Conservation (phyloP, 2,797 vertebrate genomes). For the Thunnus albacares region DNA sequence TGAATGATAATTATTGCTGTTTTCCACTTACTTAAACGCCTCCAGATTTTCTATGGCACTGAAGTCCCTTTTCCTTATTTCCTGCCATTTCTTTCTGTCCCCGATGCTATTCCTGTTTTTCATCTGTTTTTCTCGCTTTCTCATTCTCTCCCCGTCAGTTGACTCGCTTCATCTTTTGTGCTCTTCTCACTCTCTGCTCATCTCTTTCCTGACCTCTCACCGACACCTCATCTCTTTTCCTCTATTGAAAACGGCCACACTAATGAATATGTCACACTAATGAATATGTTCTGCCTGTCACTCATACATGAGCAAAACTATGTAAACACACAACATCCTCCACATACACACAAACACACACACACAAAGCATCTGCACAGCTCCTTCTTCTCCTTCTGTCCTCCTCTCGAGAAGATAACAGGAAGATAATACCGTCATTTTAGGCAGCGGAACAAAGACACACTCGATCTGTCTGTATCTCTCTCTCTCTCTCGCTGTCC, state of each 20-base stretch:
- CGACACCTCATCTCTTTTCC: constrained; percentile 43
- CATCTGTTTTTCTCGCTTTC: background rate
- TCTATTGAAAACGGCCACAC: constrained; percentile 36
- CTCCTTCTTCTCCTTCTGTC: constrained; percentile 11
- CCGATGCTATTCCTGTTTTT: background rate
- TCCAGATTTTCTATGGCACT: too few relatives aligned
- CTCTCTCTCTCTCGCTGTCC: constrained; percentile 21
- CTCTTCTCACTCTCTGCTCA: constrained; percentile 27
- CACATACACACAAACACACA: background rate
- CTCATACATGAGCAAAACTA: constrained; percentile 30
- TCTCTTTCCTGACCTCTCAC: constrained; percentile 54
- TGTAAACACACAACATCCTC: background rate
- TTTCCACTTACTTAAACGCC: constrained; percentile 9
- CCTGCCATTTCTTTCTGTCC: background rate
- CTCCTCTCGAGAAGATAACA: constrained; percentile 21
- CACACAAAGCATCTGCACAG: constrained; percentile 21
- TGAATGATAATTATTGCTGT: constrained; percentile 14
- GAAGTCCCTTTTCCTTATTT: background rate
- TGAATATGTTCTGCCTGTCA: constrained; percentile 56
- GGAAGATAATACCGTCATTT: constrained; percentile 58
- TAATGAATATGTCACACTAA: constrained; percentile 59
- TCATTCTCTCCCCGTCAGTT: constrained; percentile 9
- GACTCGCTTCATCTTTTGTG: background rate
- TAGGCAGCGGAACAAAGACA: constrained; percentile 64
- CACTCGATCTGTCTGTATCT: constrained; percentile 23